Percentiles rank a stretch among this genome's conserved stretches.
phyloP scores from a whole-genome alignment of 2,888 invertebrate genomes.

The Limnephilus lunatus region DNA sequence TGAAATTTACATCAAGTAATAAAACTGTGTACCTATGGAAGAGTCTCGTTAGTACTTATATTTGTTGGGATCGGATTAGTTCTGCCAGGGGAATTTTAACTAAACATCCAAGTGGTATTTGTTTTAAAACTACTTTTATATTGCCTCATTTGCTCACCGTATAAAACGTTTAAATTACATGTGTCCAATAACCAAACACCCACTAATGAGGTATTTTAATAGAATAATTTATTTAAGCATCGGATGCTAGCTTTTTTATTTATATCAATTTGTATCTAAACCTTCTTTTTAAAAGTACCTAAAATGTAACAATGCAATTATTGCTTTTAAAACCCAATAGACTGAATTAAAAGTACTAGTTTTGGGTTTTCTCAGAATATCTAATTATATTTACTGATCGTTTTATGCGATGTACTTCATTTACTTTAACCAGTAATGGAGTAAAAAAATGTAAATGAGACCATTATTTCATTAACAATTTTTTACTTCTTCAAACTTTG shows the following conservation, averaged over 20 bases:
- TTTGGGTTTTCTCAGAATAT: too few relatives aligned
- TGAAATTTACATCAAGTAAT: background rate
- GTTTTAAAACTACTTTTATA: conserved; percentile 4
- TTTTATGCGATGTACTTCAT: too few relatives aligned
- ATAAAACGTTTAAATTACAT: background rate
- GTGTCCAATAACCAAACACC: background rate
- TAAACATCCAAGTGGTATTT: background rate
- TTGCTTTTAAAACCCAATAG: too few relatives aligned
- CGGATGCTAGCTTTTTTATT: background rate
- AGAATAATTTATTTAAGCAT: background rate
- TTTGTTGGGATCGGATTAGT: conserved; percentile 29
- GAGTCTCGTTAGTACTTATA: background rate
- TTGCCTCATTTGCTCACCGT: conserved; percentile 1
- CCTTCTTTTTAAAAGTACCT: too few relatives aligned
- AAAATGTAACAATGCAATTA: too few relatives aligned
- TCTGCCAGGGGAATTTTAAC: conserved; percentile 22
- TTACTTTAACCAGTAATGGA: too few relatives aligned
- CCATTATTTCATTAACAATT: too few relatives aligned
- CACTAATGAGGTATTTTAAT: background rate
- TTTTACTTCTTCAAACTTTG: too few relatives aligned
- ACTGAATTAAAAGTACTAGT: too few relatives aligned
- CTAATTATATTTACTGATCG: too few relatives aligned
- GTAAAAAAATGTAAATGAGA: too few relatives aligned
- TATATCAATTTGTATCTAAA: background rate
- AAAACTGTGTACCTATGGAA: background rate